A percentile compares a stretch with the other conserved stretches of the same genome.
phyloP scores from a whole-genome alignment of 2,888 invertebrate genomes.

The Drosophila lacicola region DNA sequence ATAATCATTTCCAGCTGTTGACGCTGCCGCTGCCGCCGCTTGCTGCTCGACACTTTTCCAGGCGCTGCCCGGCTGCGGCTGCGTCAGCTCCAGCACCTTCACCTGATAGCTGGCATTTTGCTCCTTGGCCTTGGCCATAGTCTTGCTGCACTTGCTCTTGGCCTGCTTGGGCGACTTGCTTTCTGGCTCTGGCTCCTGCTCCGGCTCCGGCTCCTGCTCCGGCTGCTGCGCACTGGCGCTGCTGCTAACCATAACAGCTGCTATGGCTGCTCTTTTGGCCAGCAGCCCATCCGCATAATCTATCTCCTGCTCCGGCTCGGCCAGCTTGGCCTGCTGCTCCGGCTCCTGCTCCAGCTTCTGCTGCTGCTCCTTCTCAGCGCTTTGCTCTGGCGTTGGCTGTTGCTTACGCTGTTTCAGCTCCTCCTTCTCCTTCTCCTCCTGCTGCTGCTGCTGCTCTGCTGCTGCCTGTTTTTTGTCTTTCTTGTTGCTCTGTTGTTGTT shows the following conservation, averaged over 20 bases:
- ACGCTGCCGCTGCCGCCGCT: not conserved
- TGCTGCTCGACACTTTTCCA: conserved; percentile 37
- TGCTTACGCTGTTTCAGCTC: conserved; percentile 4
- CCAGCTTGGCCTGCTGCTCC: not conserved
- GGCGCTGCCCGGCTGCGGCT: not conserved
- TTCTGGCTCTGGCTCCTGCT: not conserved
- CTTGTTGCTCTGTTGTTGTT: conserved; percentile 24
- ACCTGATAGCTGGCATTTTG: conserved; percentile 9
- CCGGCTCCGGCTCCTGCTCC: not conserved
- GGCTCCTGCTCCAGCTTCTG: not conserved
- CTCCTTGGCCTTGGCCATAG: not conserved
- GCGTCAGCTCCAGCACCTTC: conserved; percentile 36
- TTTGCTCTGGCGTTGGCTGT: not conserved
- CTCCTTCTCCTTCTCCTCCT: conserved; percentile 10
- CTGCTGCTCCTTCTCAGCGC: conserved; percentile 1
- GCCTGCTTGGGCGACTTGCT: not conserved
- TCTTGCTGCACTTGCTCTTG: conserved; percentile 8
- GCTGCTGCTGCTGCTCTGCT: conserved; percentile 42
- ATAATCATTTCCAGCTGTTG: conserved; percentile 2
- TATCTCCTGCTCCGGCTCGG: conserved; percentile 3
- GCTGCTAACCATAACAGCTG: conserved; percentile 63
- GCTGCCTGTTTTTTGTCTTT: conserved; percentile 25
- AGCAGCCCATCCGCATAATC: conserved; percentile 62
- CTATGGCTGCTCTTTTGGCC: conserved; percentile 55
- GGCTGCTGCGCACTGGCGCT: conserved; percentile 65